Evolutionary conservation across 2,888 invertebrate species (phyloP), one percentile per base, ranked within the genome.

Genomic region (Sialis lutaria): DNA sequence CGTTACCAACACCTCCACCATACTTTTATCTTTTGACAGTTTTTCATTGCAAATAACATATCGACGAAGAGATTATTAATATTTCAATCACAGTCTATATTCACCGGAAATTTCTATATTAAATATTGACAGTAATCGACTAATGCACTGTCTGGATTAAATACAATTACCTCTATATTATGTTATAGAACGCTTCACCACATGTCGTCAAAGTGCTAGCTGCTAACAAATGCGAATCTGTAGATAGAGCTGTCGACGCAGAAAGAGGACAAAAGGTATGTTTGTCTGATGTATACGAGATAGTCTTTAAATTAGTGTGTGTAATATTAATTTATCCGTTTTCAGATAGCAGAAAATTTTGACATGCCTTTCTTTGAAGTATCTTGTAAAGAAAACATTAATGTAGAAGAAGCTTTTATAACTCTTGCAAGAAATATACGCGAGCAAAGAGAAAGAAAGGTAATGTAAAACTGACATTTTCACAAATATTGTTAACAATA

Each of bases 301-400:
- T 22, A 22, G 22, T 22, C 22, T 4, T 2, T 22, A 22, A 22
- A 22, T 22, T 22, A 22, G 22, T 22, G 22, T 22, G 22, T 22
- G 22, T 22, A 22, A 22, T 22, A 22, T 22, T 22, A 22, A 22
- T 22, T 22, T 22, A 22, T 22, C 2, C 52, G 50, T 50, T 71
- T 69, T 43, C 66, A 85, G 82, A 82, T 88, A 65, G 87, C 87
- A 0, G 86, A 87, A 58, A 82, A 82, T 61, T 88, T 87, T 58
- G 86, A 87, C 55, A 82, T 88, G 77, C 86, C 87, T 33, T 88
- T 88, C 62, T 86, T 84, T 61, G 88, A 88, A 67, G 86, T 88
- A 9, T 88, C 88, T 8, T 88, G 88, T 66, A 88, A 88, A 65
- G 82, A 79, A 55, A 81, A 88, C 60, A 77, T 88, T 50, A 87